These are phyloP conservation scores for Cheilosia impressa DNA, from an alignment of 2,888 invertebrate species.

Conservation along the genomic window DNA sequence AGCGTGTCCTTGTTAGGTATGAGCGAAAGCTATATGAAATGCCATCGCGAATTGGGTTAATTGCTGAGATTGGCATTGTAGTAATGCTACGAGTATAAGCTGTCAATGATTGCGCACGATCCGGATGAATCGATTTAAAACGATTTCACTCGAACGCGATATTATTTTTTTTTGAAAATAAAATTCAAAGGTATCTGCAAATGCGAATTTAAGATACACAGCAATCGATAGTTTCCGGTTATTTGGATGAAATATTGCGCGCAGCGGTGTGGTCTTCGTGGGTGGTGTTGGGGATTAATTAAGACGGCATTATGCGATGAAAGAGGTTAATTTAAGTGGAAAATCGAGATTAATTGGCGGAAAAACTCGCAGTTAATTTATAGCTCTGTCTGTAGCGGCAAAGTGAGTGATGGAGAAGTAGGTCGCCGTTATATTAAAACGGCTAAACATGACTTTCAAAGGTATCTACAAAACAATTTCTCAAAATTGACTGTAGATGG, in stretches of 20 bases:
- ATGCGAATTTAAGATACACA: slow-evolving; percentile 11
- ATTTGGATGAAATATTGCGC: slow-evolving; percentile 37
- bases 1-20: slow-evolving; percentile 43
- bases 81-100: not conserved
- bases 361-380: slow-evolving; percentile 41
- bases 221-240: slow-evolving; percentile 32
- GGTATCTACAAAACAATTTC: not conserved
- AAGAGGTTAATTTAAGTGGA: slow-evolving; percentile 51
- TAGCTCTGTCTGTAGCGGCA: not conserved
- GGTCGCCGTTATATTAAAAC: slow-evolving; percentile 37
- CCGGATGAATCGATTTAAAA: slow-evolving; percentile 58
- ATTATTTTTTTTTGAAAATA: not conserved
- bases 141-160: slow-evolving; percentile 37
- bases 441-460: slow-evolving; percentile 3
- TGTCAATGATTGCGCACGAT: slow-evolving; percentile 41
- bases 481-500: not conserved
- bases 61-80: slow-evolving; percentile 20
- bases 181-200: slow-evolving; percentile 8
- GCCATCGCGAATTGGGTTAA: slow-evolving; percentile 21
- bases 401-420: slow-evolving; percentile 7
- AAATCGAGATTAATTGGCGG: slow-evolving; percentile 66
- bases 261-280: slow-evolving; percentile 32
- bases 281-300: slow-evolving; percentile 62
- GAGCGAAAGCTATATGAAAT: slow-evolving; percentile 18
- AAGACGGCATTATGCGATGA: slow-evolving; percentile 51